A percentile compares a stretch with the other conserved stretches of the same genome.
These are phyloP conservation scores for Siniperca scherzeri DNA, from an alignment of 2,797 vertebrate species.

Conservation along the genomic window DNA sequence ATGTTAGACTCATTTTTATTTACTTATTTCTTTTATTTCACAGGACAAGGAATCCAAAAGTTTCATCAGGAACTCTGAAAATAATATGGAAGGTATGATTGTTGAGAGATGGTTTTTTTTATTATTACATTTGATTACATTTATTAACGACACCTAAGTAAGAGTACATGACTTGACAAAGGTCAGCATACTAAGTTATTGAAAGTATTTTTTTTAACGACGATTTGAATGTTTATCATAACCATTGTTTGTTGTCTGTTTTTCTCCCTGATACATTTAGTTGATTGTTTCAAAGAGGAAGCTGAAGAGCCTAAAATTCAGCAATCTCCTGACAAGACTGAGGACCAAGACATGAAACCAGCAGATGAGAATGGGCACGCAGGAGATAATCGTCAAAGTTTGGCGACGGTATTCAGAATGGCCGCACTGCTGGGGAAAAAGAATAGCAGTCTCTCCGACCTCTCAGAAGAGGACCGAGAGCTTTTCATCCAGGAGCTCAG, in stretches of 20 bases:
- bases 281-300: slow-evolving; percentile 73
- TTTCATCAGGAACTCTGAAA: slow-evolving; percentile 80
- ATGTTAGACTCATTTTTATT: background rate
- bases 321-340: slow-evolving; percentile 63
- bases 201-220: background rate
- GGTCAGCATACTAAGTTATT: background rate
- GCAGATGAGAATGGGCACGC: slow-evolving; percentile 82
- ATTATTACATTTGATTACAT: too few relatives aligned
- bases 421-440: slow-evolving; percentile 81
- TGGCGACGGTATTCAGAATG: slow-evolving; percentile 80
- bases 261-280: slow-evolving; percentile 54
- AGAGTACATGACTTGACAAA: background rate
- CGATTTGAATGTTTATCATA: slow-evolving; percentile 21
- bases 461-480: slow-evolving; percentile 80
- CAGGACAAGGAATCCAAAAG: slow-evolving; percentile 89
- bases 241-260: background rate
- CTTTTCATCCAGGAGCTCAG: slow-evolving; percentile 80
- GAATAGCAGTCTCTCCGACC: slow-evolving; percentile 70
- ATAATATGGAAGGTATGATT: slow-evolving; percentile 82
- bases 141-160: background rate
- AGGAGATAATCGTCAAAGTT: slow-evolving; percentile 80
- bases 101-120: background rate
- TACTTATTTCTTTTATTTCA: slow-evolving; percentile 16
- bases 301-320: slow-evolving; percentile 64
- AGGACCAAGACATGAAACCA: slow-evolving; percentile 71